Evolutionary conservation across 2,797 vertebrate species (phyloP), one percentile per base, ranked within the genome.

Genomic region (Masticophis lateralis): DNA sequence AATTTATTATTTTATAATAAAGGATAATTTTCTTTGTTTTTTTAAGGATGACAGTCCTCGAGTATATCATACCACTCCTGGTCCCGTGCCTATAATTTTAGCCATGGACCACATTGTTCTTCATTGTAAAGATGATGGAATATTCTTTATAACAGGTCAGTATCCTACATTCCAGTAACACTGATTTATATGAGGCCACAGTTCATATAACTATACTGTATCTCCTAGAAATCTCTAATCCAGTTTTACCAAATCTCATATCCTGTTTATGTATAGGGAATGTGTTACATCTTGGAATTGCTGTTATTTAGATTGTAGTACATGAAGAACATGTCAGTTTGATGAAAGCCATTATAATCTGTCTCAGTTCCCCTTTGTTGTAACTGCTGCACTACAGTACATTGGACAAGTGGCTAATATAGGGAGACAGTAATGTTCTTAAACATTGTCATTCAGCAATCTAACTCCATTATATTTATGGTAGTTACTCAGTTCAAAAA

Each of bases 1-100:
- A 91, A 28, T 51, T 7, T 51, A 51, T 51, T 59, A 69, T 79
- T 51, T 57, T 83, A 74, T 91, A 92, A 47, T 63, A 92, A 28
- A 91, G 88, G 8, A 88, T 53, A 14, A 91, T 93, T 32, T 94
- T 86, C 27, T 90, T 51, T 95, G 92, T 95, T 92, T 83, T 43
- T 90, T 61, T 94, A 99, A 99, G 99, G 99, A 99, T 92, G 99
- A 99, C 53, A 97, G 98, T 11, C 99, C 98, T 11, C 98, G 95
- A 86, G 96, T 99, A 66, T 99, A 99, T 94, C 98, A 99, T 1
- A 99, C 99, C 0, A 98, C 99, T 90, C 98, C 99, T 8, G 98
- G 98, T 88, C 97, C 99, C 1, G 91, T 98, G 66, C 99, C 99
- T 22, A 95, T 98, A 95, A 98, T 98, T 27, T 96, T 99, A 93